Base-by-base conservation (phyloP, 2,797 vertebrate genomes). In the Craterocephalus amniculus region DNA sequence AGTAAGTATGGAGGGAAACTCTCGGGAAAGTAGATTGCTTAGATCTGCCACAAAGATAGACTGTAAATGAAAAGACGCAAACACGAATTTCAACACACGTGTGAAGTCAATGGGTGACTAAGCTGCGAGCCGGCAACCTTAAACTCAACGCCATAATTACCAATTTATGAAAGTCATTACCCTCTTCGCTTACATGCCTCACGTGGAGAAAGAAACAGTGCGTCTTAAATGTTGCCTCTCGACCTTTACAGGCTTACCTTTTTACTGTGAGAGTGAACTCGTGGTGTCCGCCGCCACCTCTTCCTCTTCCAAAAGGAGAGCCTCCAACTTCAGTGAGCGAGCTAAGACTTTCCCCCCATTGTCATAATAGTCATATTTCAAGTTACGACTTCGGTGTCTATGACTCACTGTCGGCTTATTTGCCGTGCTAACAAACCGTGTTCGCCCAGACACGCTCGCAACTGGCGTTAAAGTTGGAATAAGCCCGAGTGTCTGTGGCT, bases 261-360 rank as follows among this genome's bases (percentile, higher is more conserved):
- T 57, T 76, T 76, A 76, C 73, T 76, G 77, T 71, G 77, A 85
- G 89, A 89, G 92, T 89, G 91, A 92, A 92, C 91, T 93, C 87
- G 90, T 93, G 88, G 88, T 87, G 87, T 87, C 80, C 83, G 84
- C 86, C 84, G 88, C 90, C 90, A 83, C 91, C 90, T 88, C 89
- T 90, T 92, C 91, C 91, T 93, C 88, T 91, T 93, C 90, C 91
- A 92, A 90, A 81, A 81, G 91, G 90, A 92, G 90, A 93, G 65
- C 81, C 87, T 89, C 91, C 90, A 94, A 94, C 93, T 94, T 95
- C 92, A 93, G 82, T 51, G 60, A 73, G 92, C 86, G 29, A 89
- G 83, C 90, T 34, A 66, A 87, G 83, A 91, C 92, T 95, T 93
- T 92, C 88, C 92, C 87, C 91, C 91, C 93, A 94, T 94, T 86